Base-by-base conservation (phyloP, 2,113 vertebrate species). In the Lampris incognitus region DNA sequence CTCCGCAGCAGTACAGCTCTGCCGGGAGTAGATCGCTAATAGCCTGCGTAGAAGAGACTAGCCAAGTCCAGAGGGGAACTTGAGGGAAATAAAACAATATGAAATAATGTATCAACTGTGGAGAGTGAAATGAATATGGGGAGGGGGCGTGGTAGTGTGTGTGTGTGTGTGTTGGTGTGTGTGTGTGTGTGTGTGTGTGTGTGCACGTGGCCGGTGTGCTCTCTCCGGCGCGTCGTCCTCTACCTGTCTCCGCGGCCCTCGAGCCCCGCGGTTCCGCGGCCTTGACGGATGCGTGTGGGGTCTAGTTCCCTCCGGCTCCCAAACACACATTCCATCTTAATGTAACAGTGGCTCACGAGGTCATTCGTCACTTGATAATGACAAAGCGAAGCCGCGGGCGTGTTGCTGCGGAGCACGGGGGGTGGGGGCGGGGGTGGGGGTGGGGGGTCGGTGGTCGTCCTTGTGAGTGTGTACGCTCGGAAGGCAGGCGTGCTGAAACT, bases 331-430 rank as follows among this genome's bases (percentile, higher is more conserved):
- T 91, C 81, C 81, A 74, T 81, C 87, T 87, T 85, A 87, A 84
- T 81, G 81, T 73, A 71, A 76, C 74, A 78, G 59, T 76, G 42
- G 38, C 79, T 85, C 81, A 70, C 86, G 83, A 88, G 89, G 87
- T 90, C 86, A 82, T 89, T 85, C 84, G 81, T 90, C 86, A 85
- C 82, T 83, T 80, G 82, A 85, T 89, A 83, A 91, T 88, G 83
- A 90, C 77, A 84, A 85, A 87, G 87, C 65, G 74, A 88, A 84
- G 83, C 87, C 85, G 76, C 60, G 70, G 80, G 85, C 79, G 46
- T 76, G 81, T 66, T 44, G 67, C 80, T 52, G 66, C 76, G 70
- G 54, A 58, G 81, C 57, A 69, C 70, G 76, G 71, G 76, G 57
- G 38, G 57, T 39, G 57, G 38, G 66, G 51, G 60, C 41, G 77